Conservation (phyloP, 2,797 vertebrate species). For the Geotrypetes seraphini region DNA sequence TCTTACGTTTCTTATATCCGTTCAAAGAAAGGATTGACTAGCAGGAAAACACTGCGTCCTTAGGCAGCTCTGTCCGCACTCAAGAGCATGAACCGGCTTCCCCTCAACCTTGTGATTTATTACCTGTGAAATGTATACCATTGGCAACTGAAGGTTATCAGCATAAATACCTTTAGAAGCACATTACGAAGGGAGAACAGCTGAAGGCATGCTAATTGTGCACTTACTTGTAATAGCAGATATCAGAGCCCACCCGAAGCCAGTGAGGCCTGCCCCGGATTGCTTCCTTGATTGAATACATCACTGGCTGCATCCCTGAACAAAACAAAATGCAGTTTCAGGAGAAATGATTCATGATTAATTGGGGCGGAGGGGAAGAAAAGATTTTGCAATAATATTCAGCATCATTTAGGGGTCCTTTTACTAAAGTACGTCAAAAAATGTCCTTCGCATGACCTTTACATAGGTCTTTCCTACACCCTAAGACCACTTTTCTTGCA, state of each 20-base stretch:
- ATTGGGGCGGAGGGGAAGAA: neutral
- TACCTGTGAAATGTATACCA: neutral
- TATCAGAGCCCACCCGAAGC: conserved; percentile 70
- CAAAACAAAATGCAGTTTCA: conserved; percentile 17
- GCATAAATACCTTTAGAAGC: neutral
- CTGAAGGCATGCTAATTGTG: neutral
- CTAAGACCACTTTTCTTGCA: too few species aligned
- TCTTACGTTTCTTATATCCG: too few species aligned
- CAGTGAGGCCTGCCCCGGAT: conserved; percentile 72
- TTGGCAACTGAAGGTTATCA: neutral
- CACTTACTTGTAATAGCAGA: conserved; percentile 87
- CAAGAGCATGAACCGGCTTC: too few species aligned
- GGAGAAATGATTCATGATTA: neutral
- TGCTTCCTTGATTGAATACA: conserved; percentile 81
- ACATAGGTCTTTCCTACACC: too few species aligned
- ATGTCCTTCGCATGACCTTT: too few species aligned
- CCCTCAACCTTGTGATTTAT: too few species aligned
- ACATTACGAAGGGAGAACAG: neutral
- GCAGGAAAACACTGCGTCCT: too few species aligned
- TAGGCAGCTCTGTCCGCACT: too few species aligned
- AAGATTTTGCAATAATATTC: too few species aligned
- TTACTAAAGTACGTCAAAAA: too few species aligned
- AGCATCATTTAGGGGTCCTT: too few species aligned
- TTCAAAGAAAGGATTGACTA: too few species aligned
- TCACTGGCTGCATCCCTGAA: conserved; percentile 78